Base-by-base conservation (phyloP, 2,797 vertebrate genomes). In the Petrocephalus sullivani region DNA sequence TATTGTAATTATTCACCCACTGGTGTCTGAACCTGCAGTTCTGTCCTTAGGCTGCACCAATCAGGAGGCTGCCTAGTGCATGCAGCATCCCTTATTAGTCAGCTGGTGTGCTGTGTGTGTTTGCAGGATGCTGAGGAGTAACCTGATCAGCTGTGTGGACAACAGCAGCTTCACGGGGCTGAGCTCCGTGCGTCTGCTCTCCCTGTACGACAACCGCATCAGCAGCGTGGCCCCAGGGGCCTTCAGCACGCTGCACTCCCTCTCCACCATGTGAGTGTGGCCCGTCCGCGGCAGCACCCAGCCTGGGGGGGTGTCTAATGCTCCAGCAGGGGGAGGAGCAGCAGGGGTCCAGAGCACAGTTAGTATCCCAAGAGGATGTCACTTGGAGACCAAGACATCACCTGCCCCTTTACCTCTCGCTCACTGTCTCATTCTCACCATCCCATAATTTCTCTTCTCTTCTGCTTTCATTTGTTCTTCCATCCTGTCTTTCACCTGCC, bases 171-270 rank as follows among this genome's bases (percentile, higher is more conserved):
- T 99, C 90, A 97, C 96, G 0, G 98, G 98, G 46, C 95, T 99
- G 91, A 97, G 98, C 92, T 99, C 98, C 0, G 98, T 99, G 28
- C 97, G 98, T 14, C 93, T 99, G 92, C 96, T 99, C 87, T 99
- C 98, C 0, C 95, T 99, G 10, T 99, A 99, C 0, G 98, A 99
- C 93, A 99, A 99, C 94, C 95, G 97, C 83, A 99, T 99, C 91
- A 96, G 97, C 91, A 98, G 97, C 0, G 95, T 99, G 86, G 96
- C 97, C 53, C 98, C 98, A 0, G 98, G 97, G 89, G 97, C 98
- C 86, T 99, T 99, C 12, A 96, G 96, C 91, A 98, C 98, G 0
- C 96, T 99, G 9, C 98, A 99, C 92, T 99, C 98, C 0, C 96
- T 99, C 88, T 99, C 98, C 57, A 99, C 98, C 0, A 96, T 99